phyloP scores from a whole-genome alignment of 2,797 vertebrate genomes.

The Rhinophrynus dorsalis region DNA sequence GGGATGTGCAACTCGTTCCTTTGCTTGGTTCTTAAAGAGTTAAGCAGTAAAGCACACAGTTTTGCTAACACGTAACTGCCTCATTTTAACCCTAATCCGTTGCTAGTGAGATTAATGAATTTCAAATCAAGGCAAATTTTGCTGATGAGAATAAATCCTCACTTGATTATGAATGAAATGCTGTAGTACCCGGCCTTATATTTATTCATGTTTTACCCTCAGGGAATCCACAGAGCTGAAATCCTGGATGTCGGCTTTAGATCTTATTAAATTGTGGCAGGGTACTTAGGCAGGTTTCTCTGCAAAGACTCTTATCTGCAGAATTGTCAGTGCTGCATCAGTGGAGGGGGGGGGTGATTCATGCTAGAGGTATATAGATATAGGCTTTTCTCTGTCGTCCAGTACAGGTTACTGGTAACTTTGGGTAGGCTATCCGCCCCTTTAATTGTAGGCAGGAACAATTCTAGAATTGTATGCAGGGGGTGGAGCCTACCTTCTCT shows the following conservation, averaged over 20 bases:
- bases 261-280: slow-evolving; percentile 56
- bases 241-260: slow-evolving; percentile 56
- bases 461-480: too few species aligned
- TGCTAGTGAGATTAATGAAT: slow-evolving; percentile 52
- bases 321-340: slow-evolving; percentile 36
- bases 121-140: slow-evolving; percentile 49
- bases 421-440: too few species aligned
- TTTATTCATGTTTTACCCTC: slow-evolving; percentile 55
- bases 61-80: slow-evolving; percentile 47
- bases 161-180: slow-evolving; percentile 59
- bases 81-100: slow-evolving; percentile 52
- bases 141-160: slow-evolving; percentile 51
- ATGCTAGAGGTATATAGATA: neutral
- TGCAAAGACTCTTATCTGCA: slow-evolving; percentile 53
- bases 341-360: neutral
- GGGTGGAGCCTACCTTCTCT: too few species aligned
- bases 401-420: too few species aligned
- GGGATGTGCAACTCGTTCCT: too few species aligned
- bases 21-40: too few species aligned
- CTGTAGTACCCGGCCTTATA: slow-evolving; percentile 50
- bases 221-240: slow-evolving; percentile 47
- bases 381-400: too few species aligned
- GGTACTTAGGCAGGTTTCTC: slow-evolving; percentile 51
- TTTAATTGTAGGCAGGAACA: too few species aligned
- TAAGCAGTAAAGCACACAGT: slow-evolving; percentile 25